Evolutionary conservation across 2,888 invertebrate genomes (phyloP).

Genomic region (Amiota mariae): DNA sequence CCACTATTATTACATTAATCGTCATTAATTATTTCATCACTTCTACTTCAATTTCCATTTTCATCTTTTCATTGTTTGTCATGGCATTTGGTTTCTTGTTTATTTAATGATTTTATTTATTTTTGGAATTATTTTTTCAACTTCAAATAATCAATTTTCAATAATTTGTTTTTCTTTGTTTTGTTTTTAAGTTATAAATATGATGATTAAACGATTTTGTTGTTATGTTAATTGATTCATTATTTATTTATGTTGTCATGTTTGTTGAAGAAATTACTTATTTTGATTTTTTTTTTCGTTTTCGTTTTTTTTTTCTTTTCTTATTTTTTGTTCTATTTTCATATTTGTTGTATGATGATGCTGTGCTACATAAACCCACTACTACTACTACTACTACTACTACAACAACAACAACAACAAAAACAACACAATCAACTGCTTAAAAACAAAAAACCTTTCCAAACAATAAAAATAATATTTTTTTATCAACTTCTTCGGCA

Average conservation of each 20-base stretch:
- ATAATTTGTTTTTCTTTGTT: conserved; percentile 37
- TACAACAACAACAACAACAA: conserved; percentile 34
- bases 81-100: conserved; percentile 28
- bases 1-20: background rate
- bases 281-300: conserved; percentile 54
- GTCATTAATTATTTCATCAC: background rate
- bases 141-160: conserved; percentile 37
- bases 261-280: conserved; percentile 61
- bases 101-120: too few relatives aligned
- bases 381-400: conserved; percentile 28
- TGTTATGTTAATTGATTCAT: conserved; percentile 33
- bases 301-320: conserved; percentile 58
- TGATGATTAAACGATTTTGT: too few relatives aligned
- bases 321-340: conserved; percentile 64
- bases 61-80: background rate
- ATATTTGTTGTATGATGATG: conserved; percentile 61
- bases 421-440: conserved; percentile 39
- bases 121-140: conserved; percentile 39
- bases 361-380: conserved; percentile 32
- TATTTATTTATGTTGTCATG: conserved; percentile 46
- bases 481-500: background rate
- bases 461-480: conserved; percentile 13
- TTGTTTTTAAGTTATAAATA: conserved; percentile 36
- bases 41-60: conserved; percentile 37
- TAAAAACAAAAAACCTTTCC: conserved; percentile 36